Evolutionary conservation across 1,140 invertebrate genomes (phyloP).

Genomic region (Habropoda laboriosa): DNA sequence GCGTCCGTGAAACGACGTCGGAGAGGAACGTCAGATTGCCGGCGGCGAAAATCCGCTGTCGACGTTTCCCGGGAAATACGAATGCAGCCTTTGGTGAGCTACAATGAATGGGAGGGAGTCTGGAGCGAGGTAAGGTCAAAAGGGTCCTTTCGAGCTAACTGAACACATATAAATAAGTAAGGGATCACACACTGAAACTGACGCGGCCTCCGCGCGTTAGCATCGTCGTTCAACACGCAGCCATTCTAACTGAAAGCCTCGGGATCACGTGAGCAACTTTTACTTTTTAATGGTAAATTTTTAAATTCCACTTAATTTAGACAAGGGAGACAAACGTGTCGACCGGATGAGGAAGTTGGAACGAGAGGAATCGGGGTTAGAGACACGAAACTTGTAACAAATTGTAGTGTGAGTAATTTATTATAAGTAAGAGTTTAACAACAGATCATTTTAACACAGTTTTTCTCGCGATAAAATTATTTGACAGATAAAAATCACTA

Average conservation of each 20-base stretch:
- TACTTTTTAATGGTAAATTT: neutral
- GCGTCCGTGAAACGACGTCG: neutral
- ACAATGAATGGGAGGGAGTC: constrained; percentile 30
- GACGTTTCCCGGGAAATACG: constrained; percentile 23
- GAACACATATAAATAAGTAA: constrained; percentile 43
- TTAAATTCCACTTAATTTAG: no score
- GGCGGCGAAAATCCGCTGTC: constrained; percentile 35
- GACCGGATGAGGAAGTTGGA: no score
- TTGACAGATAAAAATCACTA: no score
- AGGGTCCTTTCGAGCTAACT: constrained; percentile 39
- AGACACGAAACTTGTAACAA: no score
- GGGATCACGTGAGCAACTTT: neutral
- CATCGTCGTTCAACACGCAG: neutral
- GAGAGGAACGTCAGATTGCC: neutral
- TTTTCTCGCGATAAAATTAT: no score
- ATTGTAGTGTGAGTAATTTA: no score
- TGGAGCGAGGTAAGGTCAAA: constrained; percentile 29
- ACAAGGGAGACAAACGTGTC: no score
- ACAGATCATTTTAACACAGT: no score
- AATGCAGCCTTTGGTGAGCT: constrained; percentile 24
- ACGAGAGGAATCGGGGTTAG: no score
- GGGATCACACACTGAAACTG: constrained; percentile 23
- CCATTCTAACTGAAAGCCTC: neutral
- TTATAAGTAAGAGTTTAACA: no score
- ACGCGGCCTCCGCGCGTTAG: neutral